These are phyloP conservation scores for Drosophila infuscata DNA, from an alignment of 2,888 invertebrate species.

Conservation along the genomic window DNA sequence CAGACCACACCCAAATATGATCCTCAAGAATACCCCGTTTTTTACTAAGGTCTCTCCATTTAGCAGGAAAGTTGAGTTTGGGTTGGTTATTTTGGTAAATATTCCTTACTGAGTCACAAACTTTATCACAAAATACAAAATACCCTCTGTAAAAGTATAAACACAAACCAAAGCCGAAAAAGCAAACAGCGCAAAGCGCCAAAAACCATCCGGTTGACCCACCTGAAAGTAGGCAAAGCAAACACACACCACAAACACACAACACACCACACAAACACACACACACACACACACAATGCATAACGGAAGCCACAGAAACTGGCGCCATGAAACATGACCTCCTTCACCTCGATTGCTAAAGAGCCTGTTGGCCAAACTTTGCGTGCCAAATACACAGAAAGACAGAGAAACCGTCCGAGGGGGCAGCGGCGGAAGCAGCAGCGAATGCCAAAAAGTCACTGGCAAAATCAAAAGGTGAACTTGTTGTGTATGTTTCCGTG, in stretches of 20 bases:
- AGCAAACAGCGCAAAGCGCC: constrained; percentile 42
- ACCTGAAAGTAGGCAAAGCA: constrained; percentile 61
- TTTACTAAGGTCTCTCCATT: not conserved
- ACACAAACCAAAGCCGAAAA: constrained; percentile 18
- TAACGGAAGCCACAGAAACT: constrained; percentile 65
- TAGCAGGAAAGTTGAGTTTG: not conserved
- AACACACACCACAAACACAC: constrained; percentile 20
- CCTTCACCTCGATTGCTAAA: constrained; percentile 40
- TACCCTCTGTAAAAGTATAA: not conserved
- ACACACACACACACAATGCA: constrained; percentile 10
- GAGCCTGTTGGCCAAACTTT: constrained; percentile 63
- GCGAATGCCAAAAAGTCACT: constrained; percentile 72
- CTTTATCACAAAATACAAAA: not conserved
- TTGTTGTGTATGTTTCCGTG: constrained; percentile 17
- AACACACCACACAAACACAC: not conserved
- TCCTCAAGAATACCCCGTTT: not conserved
- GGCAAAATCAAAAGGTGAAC: constrained; percentile 56
- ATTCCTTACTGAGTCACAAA: not conserved
- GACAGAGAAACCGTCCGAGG: not conserved
- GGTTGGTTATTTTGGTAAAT: not conserved
- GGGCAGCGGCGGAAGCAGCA: not conserved
- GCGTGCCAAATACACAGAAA: constrained; percentile 66
- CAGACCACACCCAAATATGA: not conserved
- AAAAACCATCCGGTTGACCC: constrained; percentile 47
- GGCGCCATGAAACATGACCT: constrained; percentile 70